Base-by-base conservation (phyloP, 2,888 invertebrate species). In the Heliconius aoede region DNA sequence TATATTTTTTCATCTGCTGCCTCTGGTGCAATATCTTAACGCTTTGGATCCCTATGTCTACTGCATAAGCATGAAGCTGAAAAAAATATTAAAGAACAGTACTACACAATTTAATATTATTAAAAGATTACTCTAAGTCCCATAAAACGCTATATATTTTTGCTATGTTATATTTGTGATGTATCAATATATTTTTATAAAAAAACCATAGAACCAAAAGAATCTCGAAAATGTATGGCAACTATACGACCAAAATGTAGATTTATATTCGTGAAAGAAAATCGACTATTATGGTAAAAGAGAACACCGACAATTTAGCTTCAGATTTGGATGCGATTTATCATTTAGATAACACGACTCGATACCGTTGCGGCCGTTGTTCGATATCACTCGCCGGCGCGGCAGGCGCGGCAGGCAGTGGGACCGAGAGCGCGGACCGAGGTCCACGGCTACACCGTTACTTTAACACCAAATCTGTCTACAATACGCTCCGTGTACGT, bases 401-500 rank as follows among this genome's bases (percentile, higher is more conserved):
- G 86, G 88, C 24, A n/a, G n/a, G n/a, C n/a, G n/a, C n/a, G n/a
- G n/a, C n/a, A n/a, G n/a, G 61, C 60, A 61, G 87, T 86, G 88
- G 73, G 76, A 74, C 86, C 83, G 81, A 83, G 86, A 85, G 87
- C 85, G 84, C 81, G 80, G 85, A 84, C 83, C 80, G 82, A 83
- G 84, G 83, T 80, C 79, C 78, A 76, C 79, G 73, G 80, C 85
- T 84, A 85, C 84, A 85, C 86, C 83, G 83, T 82, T 80, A 80
- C 85, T 87, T 89, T 89, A 90, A 89, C 93, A 87, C 92, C 92
- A 91, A 94, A 94, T 93, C 93, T 92, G 91, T 91, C 89, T 90
- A 90, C 92, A 91, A 91, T 92, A 88, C 89, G 86, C 87, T 89
- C 87, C 86, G 84, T 86, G 85, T 86, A 81, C 86, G 87, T 88